Evolutionary conservation across 2,797 vertebrate genomes (phyloP).

Genomic region (Xiphorhynchus erythropygius): DNA sequence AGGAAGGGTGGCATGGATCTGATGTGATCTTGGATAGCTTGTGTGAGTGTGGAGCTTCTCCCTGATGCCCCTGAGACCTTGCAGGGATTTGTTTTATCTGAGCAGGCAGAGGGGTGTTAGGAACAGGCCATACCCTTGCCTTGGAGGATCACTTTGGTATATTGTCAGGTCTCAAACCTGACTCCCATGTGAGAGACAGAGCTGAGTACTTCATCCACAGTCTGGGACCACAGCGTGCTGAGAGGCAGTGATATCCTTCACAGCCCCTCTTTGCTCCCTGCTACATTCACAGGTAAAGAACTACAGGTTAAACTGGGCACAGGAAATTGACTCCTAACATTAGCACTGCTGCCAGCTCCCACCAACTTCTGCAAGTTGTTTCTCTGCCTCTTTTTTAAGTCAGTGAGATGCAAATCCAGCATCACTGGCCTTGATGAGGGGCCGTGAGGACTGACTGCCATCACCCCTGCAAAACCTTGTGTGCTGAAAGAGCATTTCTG

Average conservation of each 20-base stretch:
- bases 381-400: not conserved
- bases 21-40: not conserved
- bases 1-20: not conserved
- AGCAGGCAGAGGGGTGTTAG: not conserved
- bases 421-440: rapidly evolving
- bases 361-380: not conserved
- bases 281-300: not conserved
- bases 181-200: not conserved
- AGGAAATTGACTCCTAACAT: not conserved
- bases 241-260: not conserved
- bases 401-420: not conserved
- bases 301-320: not conserved
- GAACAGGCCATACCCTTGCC: not conserved
- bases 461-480: not conserved
- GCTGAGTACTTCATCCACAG: rapidly evolving
- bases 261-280: not conserved
- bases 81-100: not conserved
- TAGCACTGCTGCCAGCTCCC: not conserved
- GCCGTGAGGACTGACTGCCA: rapidly evolving
- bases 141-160: not conserved
- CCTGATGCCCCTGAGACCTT: rapidly evolving
- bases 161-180: not conserved
- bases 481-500: not conserved
- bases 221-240: not conserved
- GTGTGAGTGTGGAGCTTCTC: not conserved